A percentile compares a stretch with the other conserved stretches of the same genome.
Evolutionary conservation across 2,888 invertebrate species (phyloP).

Genomic region (Eupithecia inturbata): DNA sequence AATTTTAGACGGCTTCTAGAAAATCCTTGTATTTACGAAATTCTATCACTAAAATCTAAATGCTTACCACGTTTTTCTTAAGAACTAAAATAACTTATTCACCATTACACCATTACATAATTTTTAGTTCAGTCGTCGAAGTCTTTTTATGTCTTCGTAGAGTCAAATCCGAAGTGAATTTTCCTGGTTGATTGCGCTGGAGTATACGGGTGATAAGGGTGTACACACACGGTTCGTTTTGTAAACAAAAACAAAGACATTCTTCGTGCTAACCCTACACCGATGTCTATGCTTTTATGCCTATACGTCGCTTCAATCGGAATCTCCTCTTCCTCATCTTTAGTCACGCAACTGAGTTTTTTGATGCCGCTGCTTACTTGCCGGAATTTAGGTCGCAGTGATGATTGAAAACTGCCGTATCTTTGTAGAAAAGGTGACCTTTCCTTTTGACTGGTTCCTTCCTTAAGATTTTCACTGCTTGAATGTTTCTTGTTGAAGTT

Average conservation of each 20-base stretch:
- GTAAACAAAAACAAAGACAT: conserved; percentile 76
- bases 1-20: background rate
- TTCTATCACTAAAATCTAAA: background rate
- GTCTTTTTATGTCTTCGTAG: conserved; percentile 47
- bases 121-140: conserved; percentile 3
- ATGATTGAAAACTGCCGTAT: conserved; percentile 56
- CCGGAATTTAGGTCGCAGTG: conserved; percentile 60
- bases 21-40: background rate
- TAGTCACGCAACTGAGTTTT: conserved; percentile 68
- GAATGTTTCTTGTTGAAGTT: conserved; percentile 35
- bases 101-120: background rate
- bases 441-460: conserved; percentile 3
- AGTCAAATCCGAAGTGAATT: conserved; percentile 62
- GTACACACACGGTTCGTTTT: conserved; percentile 70
- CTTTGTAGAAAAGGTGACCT: conserved; percentile 50
- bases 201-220: conserved; percentile 78
- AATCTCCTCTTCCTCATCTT: conserved; percentile 58
- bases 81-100: background rate
- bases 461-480: conserved; percentile 28
- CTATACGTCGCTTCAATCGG: conserved; percentile 65
- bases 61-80: background rate
- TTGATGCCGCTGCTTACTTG: conserved; percentile 61
- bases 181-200: conserved; percentile 75
- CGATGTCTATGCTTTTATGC: conserved; percentile 75
- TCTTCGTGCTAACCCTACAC: conserved; percentile 71